phyloP scores from a whole-genome alignment of 1,140 invertebrate species.

The Apis mellifera region Amel_HAv3.1 CM009932.2:2976001-2976500 shows the following conservation, averaged over 20 bases:
- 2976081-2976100: background rate
- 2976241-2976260: background rate
- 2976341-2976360: too few species aligned
- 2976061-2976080: background rate
- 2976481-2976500: too few species aligned
- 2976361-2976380: too few species aligned
- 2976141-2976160: background rate
- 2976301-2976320: too few species aligned
- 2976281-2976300: too few species aligned
- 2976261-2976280: too few species aligned
- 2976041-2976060: conserved; percentile 39
- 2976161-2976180: conserved; percentile 1
- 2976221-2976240: background rate
- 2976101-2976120: background rate
- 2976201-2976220: background rate
- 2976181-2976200: background rate
- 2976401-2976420: too few species aligned
- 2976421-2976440: too few species aligned
- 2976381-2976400: too few species aligned
- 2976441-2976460: too few species aligned
- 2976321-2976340: too few species aligned
- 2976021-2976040: conserved; percentile 32
- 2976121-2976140: background rate
- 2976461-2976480: too few species aligned
- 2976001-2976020: conserved; percentile 16